Base-by-base conservation (phyloP, 1,140 invertebrate species). In the Drosophila prosaltans region DNA sequence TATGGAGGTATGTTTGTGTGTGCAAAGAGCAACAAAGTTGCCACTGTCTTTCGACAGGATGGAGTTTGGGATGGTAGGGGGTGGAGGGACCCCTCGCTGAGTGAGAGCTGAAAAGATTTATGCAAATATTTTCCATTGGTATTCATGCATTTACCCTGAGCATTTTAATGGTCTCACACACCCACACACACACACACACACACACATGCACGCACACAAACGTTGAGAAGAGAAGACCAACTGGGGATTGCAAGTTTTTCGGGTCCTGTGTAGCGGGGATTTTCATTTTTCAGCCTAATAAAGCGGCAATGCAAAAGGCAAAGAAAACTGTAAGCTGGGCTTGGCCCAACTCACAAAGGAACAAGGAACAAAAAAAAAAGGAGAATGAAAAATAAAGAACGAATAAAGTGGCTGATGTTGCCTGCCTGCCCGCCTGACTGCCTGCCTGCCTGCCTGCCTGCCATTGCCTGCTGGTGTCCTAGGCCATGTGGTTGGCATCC, bases 261-360 rank as follows among this genome's bases (percentile, higher is more conserved):
- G 36, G 36, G 16, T 58, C 54, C 66, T 28, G 69, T 54, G 54
- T 30, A n/a, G 62, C 54, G 57, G 74, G 72, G 72, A 70, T 88
- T 83, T 86, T 79, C 84, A 89, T 89, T 88, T 86, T 88, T 88
- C 84, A 80, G 84, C 83, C 83, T 89, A 88, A 88, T 88, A 88
- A 88, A 88, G 83, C 81, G 59, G 66, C 82, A 85, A 60, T 72
- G 78, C 74, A 78, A 82, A 74, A 62, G 72, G 59, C 58, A 55
- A 74, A 43, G 75, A 75, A 78, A 79, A 79, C 45, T 68, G 74
- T 77, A 51, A 51, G 62, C 69, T 65, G 60, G 69, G 69, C 69
- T 65, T 21, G 30, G 39, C 36, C 39, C 21, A 10, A 16, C 39
- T 43, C 16, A 62, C 60, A 69, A 51, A 10, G n/a, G 62, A 71